Evolutionary conservation across 1,140 invertebrate species (phyloP).

Genomic region (Drosophila hydei): DNA sequence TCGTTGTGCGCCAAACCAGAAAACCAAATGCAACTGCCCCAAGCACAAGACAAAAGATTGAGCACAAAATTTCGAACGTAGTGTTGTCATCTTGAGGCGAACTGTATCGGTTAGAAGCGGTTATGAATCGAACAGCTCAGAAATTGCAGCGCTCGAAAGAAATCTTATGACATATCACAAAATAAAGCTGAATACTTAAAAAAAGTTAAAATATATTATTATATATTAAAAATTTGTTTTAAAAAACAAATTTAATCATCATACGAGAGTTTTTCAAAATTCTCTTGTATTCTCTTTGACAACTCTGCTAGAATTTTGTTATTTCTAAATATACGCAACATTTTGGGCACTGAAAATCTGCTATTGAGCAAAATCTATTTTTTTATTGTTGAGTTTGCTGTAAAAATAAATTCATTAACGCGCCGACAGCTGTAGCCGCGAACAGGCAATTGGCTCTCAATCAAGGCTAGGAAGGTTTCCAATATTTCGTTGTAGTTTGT

Average conservation of each 20-base stretch:
- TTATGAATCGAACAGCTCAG: constrained; percentile 16
- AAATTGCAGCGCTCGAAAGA: too few relatives aligned
- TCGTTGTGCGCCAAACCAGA: constrained; percentile 74
- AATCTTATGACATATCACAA: not conserved
- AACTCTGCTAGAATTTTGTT: constrained; percentile 48
- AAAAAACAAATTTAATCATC: too few relatives aligned
- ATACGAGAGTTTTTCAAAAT: too few relatives aligned
- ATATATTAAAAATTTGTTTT: too few relatives aligned
- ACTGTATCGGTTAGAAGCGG: constrained; percentile 12
- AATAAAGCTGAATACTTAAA: not conserved
- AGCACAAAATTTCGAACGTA: constrained; percentile 23
- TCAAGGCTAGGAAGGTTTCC: constrained; percentile 49
- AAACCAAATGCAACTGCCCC: constrained; percentile 71
- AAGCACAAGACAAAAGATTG: constrained; percentile 29
- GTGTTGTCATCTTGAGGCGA: constrained; percentile 40
- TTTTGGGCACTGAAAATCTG: constrained; percentile 46
- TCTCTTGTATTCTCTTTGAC: constrained; percentile 17
- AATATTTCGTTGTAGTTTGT: constrained; percentile 29
- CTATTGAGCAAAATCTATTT: constrained; percentile 29
- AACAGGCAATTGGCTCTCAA: constrained; percentile 43
- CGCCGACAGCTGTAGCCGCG: constrained; percentile 57
- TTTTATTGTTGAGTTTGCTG: constrained; percentile 11
- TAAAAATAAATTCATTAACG: constrained; percentile 80
- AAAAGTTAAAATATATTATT: not conserved
- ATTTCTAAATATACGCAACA: constrained; percentile 60